phyloP scores from a whole-genome alignment of 1,140 invertebrate genomes.

The Nebria ingens region DNA sequence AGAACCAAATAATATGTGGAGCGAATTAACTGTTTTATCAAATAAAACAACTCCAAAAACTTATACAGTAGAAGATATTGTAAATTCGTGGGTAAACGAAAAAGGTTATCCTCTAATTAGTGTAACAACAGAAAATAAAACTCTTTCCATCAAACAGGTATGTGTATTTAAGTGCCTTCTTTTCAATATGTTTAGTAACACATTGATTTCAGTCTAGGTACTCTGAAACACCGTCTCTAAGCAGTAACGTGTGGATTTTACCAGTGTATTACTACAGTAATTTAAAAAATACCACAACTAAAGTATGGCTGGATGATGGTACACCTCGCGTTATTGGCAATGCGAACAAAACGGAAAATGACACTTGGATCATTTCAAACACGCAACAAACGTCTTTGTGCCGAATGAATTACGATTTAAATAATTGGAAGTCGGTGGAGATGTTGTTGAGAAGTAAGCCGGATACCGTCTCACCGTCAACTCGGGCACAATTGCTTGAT shows the following conservation, averaged over 20 bases:
- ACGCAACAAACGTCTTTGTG: constrained; percentile 39
- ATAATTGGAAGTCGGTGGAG: constrained; percentile 47
- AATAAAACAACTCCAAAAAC: constrained; percentile 28
- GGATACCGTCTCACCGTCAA: constrained; percentile 47
- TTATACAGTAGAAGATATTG: constrained; percentile 37
- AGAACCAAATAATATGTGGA: constrained; percentile 49
- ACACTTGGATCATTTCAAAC: constrained; percentile 27
- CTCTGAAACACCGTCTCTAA: background rate
- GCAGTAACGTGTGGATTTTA: background rate
- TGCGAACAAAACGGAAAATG: constrained; percentile 34
- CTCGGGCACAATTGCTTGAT: constrained; percentile 55
- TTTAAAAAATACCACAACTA: constrained; percentile 4
- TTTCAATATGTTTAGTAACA: constrained; percentile 17
- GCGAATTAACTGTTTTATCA: constrained; percentile 41
- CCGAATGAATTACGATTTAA: constrained; percentile 50
- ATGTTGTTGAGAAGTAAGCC: constrained; percentile 35
- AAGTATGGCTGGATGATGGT: constrained; percentile 20
- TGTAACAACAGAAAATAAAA: constrained; percentile 36
- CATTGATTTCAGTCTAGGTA: constrained; percentile 3
- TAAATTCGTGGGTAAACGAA: constrained; percentile 53
- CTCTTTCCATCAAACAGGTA: constrained; percentile 39
- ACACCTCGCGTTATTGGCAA: constrained; percentile 33
- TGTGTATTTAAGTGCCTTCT: constrained; percentile 15
- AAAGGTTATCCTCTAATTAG: constrained; percentile 54
- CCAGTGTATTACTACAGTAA: background rate